Percentiles rank a stretch among this genome's conserved stretches.
Evolutionary conservation across 2,113 vertebrate species (phyloP).

Genomic region (Perca fluviatilis): DNA sequence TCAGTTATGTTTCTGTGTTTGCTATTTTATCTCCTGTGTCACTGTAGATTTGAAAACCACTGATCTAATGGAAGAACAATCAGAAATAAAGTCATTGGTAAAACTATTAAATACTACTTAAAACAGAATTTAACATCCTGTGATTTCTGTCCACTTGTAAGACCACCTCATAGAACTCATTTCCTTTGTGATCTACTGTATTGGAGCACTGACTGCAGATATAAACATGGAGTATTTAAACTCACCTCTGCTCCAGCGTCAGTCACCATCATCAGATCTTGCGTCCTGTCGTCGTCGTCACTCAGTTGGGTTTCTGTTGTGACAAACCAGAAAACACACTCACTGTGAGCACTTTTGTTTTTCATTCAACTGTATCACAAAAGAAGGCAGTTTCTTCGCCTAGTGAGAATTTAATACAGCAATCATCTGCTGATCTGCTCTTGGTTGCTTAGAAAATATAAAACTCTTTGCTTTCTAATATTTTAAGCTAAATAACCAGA

Average conservation of each 20-base stretch:
- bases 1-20: not conserved
- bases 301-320: constrained; percentile 90
- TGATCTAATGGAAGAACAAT: not conserved
- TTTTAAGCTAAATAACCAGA: not conserved
- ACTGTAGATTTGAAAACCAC: not conserved
- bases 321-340: constrained; percentile 22
- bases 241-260: constrained; percentile 38
- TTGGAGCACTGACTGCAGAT: not conserved
- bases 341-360: not conserved
- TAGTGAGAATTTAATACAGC: not conserved
- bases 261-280: constrained; percentile 55
- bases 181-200: not conserved
- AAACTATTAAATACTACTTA: not conserved
- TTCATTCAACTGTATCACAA: not conserved
- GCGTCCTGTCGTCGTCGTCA: constrained; percentile 48
- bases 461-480: not conserved
- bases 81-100: too few species aligned
- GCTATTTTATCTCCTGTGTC: too few species aligned
- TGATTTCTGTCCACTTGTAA: not conserved
- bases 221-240: not conserved
- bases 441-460: not conserved
- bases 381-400: not conserved
- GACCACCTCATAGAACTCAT: not conserved
- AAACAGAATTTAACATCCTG: not conserved
- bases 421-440: not conserved